These are phyloP conservation scores for Fragum sueziense DNA, from an alignment of 2,888 invertebrate species.

Conservation along the genomic window DNA sequence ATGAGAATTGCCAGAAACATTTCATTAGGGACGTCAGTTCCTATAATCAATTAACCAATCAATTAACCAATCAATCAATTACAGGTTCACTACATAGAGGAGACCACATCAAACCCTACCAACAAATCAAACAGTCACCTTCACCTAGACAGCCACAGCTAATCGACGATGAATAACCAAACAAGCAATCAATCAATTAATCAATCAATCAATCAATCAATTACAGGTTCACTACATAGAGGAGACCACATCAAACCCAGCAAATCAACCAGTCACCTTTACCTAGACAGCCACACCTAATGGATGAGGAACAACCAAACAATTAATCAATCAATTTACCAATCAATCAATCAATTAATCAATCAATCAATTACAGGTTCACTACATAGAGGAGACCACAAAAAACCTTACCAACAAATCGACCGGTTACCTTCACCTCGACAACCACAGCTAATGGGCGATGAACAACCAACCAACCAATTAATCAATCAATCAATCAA, in stretches of 20 bases:
- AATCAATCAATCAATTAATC: too few species aligned
- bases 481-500: too few species aligned
- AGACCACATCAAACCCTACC: background rate
- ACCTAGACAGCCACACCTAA: too few species aligned
- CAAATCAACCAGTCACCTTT: too few species aligned
- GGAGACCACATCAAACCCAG: background rate
- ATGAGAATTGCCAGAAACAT: too few species aligned
- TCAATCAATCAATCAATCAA: background rate
- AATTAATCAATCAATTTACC: too few species aligned
- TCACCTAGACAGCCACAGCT: slow-evolving; percentile 41
- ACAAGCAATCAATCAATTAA: slow-evolving; percentile 17
- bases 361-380: too few species aligned
- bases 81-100: slow-evolving; percentile 2
- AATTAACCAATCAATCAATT: background rate
- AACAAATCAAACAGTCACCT: slow-evolving; percentile 40
- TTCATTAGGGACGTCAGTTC: too few species aligned
- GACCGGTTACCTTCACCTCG: slow-evolving; percentile 47
- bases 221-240: slow-evolving; percentile 4
- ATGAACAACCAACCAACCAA: slow-evolving; percentile 42
- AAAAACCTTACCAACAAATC: slow-evolving; percentile 1
- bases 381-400: too few species aligned
- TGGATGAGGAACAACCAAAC: too few species aligned
- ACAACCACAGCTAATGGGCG: slow-evolving; percentile 42
- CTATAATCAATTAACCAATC: background rate
- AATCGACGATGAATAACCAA: slow-evolving; percentile 49